Evolutionary conservation across 2,888 invertebrate species (phyloP), one percentile per base, ranked within the genome.

Genomic region (Yponomeuta sedellus): DNA sequence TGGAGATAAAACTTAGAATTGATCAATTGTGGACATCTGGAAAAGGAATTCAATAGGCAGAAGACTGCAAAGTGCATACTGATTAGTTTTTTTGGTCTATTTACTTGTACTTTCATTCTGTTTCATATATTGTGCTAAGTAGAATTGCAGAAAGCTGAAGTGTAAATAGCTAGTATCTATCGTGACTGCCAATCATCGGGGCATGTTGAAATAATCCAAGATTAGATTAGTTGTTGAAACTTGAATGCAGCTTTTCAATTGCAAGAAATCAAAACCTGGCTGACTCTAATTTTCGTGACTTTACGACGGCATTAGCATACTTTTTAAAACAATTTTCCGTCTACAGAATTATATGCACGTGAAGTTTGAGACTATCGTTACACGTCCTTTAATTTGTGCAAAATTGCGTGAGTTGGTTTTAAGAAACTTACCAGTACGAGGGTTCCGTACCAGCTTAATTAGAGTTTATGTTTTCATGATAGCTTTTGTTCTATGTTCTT

Each of bases 201-300:
- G 44, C 44, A 44, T 44, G 44, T 44, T 44, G 8, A 44, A 44
- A 44, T 44, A 44, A 44, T 10, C 44, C 44, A 12, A 44, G 6
- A 44, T 44, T 44, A 44, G 44, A 44, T 44, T 44, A 44, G 44
- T 44, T 44, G 44, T 44, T 44, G 44, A 44, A 44, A 44, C 44
- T 44, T 44, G 10, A 44, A 44, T 12, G 44, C 44, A 44, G 12
- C 44, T 44, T 44, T 44, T 44, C 1, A 44, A 44, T 12, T 44
- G 44, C 44, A 44, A 44, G 44, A 44, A 5, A 44, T 2, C 10
- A 44, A 12, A 44, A 44, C 44, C 44, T 44, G 44, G 12, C 10
- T 44, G 44, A 12, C 44, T 44, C 44, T 12, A 44, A 4, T 12
- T 44, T 10, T 4, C n/a, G n/a, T n/a, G n/a, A 12, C 10, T 44